Base-by-base conservation (phyloP, 2,113 vertebrate genomes). In the Bufo gargarizans region DNA sequence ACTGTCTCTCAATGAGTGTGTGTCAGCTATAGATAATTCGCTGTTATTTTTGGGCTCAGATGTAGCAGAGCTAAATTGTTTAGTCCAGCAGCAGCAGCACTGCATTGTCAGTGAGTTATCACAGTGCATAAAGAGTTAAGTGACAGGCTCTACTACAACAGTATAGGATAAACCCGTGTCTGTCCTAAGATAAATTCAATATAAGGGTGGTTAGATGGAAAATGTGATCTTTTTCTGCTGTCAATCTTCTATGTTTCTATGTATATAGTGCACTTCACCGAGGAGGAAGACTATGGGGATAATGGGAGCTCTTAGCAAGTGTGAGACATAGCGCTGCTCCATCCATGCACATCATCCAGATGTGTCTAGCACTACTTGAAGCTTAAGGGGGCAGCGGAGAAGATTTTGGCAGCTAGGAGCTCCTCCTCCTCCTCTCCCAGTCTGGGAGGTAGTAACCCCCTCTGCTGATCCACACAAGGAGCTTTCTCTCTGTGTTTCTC, bases 371-470 rank as follows among this genome's bases (percentile, higher is more conserved):
- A 83, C 82, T 49, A 81, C 22, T 89, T 89, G 91, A 85, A 89
- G 88, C 43, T 47, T 82, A 91, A 92, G 91, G 91, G 78, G 72
- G 71, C 58, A 45, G 71, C 19, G 80, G 47, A 61, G 4, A 82
- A 63, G 55, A 84, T 89, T 84, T 84, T 89, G 87, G 87, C 87
- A 89, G 81, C 20, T 55, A 9, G 6, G 47, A 65, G 87, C 95
- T 93, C 95, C 96, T 95, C 94, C 95, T 33, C 33, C 33, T 92
- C 93, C 93, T 93, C 94, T 95, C 95, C 95, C 93, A 95, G 94
- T 94, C 95, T 95, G 93, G 91, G 92, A 91, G 92, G 95, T 93
- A 93, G 93, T 93, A 93, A 95, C 92, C 94, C 95, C 94, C 95
- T 94, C 94, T 92, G 93, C 94, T 93, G 95, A 93, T 93, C 94